Conservation (phyloP, 1,140 invertebrate genomes). For the Thalassaphorura encarpata region DNA sequence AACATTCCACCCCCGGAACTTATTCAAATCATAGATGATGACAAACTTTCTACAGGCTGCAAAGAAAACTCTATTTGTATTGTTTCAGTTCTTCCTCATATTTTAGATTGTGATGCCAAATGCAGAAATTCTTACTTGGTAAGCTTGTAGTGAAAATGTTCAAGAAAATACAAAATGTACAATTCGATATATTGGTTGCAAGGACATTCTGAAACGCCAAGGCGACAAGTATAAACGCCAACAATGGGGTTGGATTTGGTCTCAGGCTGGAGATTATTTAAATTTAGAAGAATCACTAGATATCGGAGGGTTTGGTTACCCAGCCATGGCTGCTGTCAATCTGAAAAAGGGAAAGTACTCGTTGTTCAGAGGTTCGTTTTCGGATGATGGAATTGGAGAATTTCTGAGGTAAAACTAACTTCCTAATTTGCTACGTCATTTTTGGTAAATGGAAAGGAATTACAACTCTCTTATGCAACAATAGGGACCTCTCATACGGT, state of each 20-base stretch:
- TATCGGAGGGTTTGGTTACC: constrained; percentile 68
- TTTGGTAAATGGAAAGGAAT: constrained; percentile 10
- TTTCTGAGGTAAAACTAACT: constrained; percentile 59
- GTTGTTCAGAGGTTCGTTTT: constrained; percentile 85
- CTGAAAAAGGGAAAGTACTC: constrained; percentile 96
- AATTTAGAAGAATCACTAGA: constrained; percentile 80
- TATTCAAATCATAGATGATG: constrained; percentile 44
- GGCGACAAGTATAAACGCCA: constrained; percentile 25
- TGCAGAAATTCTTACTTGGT: constrained; percentile 92
- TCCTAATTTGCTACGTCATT: background rate
- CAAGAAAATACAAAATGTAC: constrained; percentile 2
- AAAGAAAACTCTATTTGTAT: constrained; percentile 83
- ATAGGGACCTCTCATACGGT: constrained; percentile 86
- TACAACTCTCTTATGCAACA: constrained; percentile 30
- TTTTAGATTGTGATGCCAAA: constrained; percentile 90
- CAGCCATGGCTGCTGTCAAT: constrained; percentile 62
- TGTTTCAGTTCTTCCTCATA: constrained; percentile 87
- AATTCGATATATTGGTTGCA: no score
- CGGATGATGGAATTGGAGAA: constrained; percentile 85
- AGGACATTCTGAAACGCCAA: constrained; percentile 10
- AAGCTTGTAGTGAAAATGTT: constrained; percentile 36
- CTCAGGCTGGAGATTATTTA: constrained; percentile 75
- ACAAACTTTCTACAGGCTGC: constrained; percentile 61
- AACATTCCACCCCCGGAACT: constrained; percentile 24
- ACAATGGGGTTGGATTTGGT: constrained; percentile 73